Evolutionary conservation across 2,113 vertebrate genomes (phyloP).

Genomic region (Hyperoodon ampullatus): DNA sequence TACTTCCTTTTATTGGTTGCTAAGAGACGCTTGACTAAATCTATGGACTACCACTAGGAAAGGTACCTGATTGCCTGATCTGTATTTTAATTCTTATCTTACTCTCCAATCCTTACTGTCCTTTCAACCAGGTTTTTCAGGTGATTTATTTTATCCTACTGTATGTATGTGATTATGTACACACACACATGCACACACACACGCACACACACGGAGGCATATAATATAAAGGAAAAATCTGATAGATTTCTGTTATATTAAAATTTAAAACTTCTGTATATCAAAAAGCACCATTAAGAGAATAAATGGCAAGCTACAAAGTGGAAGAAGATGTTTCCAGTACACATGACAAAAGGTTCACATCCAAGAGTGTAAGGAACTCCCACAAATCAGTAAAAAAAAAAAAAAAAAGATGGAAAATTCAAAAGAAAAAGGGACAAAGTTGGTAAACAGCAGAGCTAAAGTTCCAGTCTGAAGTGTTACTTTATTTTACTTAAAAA

Average conservation of each 20-base stretch:
- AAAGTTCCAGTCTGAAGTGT: neutral
- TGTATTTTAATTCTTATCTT: neutral
- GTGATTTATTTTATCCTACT: neutral
- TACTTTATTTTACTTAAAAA: slow-evolving; percentile 6
- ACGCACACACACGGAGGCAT: neutral
- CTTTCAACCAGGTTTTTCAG: neutral
- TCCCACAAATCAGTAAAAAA: neutral
- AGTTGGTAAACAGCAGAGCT: neutral
- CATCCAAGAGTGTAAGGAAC: neutral
- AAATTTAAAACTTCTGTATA: neutral
- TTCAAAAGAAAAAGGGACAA: neutral
- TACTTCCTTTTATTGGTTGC: neutral
- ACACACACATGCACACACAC: neutral
- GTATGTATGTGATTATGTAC: neutral
- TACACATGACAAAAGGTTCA: neutral
- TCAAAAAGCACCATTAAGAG: neutral
- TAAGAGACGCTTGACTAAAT: neutral
- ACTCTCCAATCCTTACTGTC: neutral
- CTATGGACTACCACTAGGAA: neutral
- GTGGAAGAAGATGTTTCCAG: neutral
- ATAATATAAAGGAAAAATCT: neutral
- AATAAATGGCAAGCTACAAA: slow-evolving; percentile 7
- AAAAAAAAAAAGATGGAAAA: neutral
- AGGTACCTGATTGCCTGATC: neutral
- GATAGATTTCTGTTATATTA: slow-evolving; percentile 3